Base-by-base conservation (phyloP, 1,140 invertebrate genomes). In the Phortica variegata region DNA sequence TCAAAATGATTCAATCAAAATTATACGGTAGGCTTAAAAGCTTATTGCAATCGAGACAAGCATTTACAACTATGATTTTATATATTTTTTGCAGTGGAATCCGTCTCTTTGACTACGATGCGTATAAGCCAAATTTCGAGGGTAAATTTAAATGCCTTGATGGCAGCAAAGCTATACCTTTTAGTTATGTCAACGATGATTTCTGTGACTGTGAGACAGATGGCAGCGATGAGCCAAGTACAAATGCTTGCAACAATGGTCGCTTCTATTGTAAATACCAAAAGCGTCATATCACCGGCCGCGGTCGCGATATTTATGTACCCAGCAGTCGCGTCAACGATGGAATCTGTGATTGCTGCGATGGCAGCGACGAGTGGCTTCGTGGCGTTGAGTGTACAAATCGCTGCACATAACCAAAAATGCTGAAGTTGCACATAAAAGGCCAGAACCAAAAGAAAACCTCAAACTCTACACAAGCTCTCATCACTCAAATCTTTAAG, bases 321-420 rank as follows among this genome's bases (percentile, higher is more conserved):
- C 77, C 80, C 21, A 83, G 83, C 23, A 78, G 77, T 56, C 82
- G 87, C 70, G 88, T 98, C 0, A 95, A 96, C 78, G 95, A 98
- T 83, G 89, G 91, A 12, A 87, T 95, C 47, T 98, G 95, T 82
- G 95, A 91, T 73, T 91, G 92, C 81, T 90, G 88, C 76, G 88
- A 91, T 78, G 88, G 89, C 20, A 88, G 87, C 31, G 89, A 91
- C 75, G 89, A 91, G 70, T 76, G 70, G 70, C 50, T 60, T 16
- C 38, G 32, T 13, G 43, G 15, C 20, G 60, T 39, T 17, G 36
- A 57, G 33, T 74, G 71, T 46, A 51, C 10, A 36, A 71, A 73
- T 40, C 50, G 12, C n/a, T 74, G 71, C 54, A 53, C 68, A 60
- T 71, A 50, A 32, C 10, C 5, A 26, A 26, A 26, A 26, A 26